Evolutionary conservation across 53 echinoderm and acorn worm genomes (phyloP).

Genomic region (Astropecten irregularis): DNA sequence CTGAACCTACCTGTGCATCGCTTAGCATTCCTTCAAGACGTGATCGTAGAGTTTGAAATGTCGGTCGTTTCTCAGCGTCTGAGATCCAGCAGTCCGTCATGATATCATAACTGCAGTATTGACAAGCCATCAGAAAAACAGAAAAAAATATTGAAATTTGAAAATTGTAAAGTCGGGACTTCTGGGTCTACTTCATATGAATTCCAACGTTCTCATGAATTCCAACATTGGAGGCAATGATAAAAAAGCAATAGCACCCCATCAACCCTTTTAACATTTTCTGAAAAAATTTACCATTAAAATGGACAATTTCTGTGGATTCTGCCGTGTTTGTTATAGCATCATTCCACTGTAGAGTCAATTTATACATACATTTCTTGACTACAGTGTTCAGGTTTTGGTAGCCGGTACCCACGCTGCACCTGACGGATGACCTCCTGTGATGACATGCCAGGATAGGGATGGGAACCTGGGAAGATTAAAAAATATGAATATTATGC

Average conservation of each 20-base stretch:
- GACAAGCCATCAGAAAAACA: no score
- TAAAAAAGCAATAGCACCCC: no score
- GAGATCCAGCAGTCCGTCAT: slow-evolving; percentile 68
- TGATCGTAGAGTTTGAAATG: slow-evolving; percentile 35
- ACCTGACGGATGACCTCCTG: slow-evolving; percentile 65
- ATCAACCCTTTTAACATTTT: no score
- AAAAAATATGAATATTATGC: neutral
- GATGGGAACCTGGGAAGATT: slow-evolving; percentile 75
- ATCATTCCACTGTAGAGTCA: no score
- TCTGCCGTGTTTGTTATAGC: no score
- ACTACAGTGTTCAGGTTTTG: slow-evolving; percentile 80
- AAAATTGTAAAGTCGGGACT: no score
- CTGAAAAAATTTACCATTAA: no score
- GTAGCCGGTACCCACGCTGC: slow-evolving; percentile 69
- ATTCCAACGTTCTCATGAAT: no score
- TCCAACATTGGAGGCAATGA: no score
- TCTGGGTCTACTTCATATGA: no score
- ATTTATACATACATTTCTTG: slow-evolving; percentile 67
- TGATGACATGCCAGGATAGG: slow-evolving; percentile 79
- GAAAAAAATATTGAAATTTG: neutral
- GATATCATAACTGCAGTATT: slow-evolving; percentile 53
- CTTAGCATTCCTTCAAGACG: slow-evolving; percentile 68
- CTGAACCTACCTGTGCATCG: slow-evolving; percentile 66
- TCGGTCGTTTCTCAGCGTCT: slow-evolving; percentile 65
- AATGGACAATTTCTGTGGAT: no score